These are phyloP conservation scores for Tenebrosternarchus preto DNA, from an alignment of 2,113 vertebrate genomes.

Conservation along the genomic window DNA sequence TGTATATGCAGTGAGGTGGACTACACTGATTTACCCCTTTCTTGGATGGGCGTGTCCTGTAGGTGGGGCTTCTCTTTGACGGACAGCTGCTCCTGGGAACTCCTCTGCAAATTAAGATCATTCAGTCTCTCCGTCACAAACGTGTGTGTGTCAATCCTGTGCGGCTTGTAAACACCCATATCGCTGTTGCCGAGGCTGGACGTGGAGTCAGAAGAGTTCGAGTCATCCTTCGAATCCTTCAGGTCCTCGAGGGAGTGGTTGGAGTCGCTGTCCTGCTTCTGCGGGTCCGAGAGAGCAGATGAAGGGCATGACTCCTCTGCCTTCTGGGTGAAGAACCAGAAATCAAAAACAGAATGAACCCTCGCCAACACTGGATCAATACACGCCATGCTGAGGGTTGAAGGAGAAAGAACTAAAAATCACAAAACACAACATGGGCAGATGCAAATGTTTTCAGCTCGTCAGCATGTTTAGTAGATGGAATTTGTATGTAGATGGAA, in stretches of 20 bases:
- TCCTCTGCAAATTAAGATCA: constrained; percentile 34
- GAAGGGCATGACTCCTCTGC: constrained; percentile 17
- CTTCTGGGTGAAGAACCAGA: constrained; percentile 24
- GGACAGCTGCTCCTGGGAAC: constrained; percentile 24
- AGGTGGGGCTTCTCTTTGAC: constrained; percentile 2
- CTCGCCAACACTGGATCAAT: background rate
- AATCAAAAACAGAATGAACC: background rate
- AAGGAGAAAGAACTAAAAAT: too few species aligned
- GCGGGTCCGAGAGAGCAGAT: background rate
- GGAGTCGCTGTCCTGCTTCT: constrained; percentile 25
- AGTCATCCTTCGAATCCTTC: constrained; percentile 33
- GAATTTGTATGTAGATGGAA: too few species aligned
- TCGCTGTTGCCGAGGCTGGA: background rate
- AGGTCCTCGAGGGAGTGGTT: constrained; percentile 14
- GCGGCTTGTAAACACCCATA: background rate
- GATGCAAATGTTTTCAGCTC: background rate
- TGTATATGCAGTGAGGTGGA: background rate
- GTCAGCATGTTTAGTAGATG: background rate
- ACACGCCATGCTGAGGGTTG: background rate
- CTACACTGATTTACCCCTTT: constrained; percentile 41
- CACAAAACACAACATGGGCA: background rate
- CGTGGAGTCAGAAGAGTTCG: constrained; percentile 13
- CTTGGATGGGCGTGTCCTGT: constrained; percentile 18
- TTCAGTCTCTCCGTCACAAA: constrained; percentile 21
- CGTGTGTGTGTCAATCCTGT: background rate